Evolutionary conservation across 2,797 vertebrate genomes (phyloP), one percentile per base, ranked within the genome.

Genomic region (Hippoglossus hippoglossus): DNA sequence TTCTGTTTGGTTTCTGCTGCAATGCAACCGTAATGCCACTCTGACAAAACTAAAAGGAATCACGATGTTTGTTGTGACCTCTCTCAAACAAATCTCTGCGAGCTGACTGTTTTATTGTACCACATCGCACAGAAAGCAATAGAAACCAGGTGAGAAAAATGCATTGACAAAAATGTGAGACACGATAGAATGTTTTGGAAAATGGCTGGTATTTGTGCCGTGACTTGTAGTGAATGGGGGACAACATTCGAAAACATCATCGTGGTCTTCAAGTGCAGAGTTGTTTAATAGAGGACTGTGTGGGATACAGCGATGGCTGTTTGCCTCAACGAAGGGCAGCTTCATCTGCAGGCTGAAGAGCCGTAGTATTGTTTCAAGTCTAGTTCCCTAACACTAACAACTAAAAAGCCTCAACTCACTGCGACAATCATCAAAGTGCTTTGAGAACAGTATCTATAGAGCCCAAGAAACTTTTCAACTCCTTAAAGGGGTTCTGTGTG

Each of bases 281-380:
- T 1, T 60, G 60, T 83, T 76, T 73, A 58, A 71, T 65, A 67
- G 79, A 85, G 47, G 64, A 47, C 62, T 83, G 76, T 67, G 77
- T 79, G 68, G 72, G 76, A 83, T 61, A 76, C 59, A 47, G 9
- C 60, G 68, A 24, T 8, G 71, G 55, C 61, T 64, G 70, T 78
- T 80, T 72, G 52, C 56, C 24, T 68, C 61, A 44, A 28, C 72
- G 79, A 78, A 62, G 5, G 31, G 31, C 67, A n/a, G 71, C 61
- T 80, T 80, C 47, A 80, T 71, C 63, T 8, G 55, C 67, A 71
- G 63, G 57, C 41, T 77, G 76, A 72, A 84, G 82, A 67, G 67
- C 63, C 63, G 64, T n/a, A 15, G 49, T 61, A 64, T 58, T 80
- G 69, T 76, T 67, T 86, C 67, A 78, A 80, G 69, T 70, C 81